Evolutionary conservation across 1,140 invertebrate genomes (phyloP).

Genomic region (Drosophila santomea): DNA sequence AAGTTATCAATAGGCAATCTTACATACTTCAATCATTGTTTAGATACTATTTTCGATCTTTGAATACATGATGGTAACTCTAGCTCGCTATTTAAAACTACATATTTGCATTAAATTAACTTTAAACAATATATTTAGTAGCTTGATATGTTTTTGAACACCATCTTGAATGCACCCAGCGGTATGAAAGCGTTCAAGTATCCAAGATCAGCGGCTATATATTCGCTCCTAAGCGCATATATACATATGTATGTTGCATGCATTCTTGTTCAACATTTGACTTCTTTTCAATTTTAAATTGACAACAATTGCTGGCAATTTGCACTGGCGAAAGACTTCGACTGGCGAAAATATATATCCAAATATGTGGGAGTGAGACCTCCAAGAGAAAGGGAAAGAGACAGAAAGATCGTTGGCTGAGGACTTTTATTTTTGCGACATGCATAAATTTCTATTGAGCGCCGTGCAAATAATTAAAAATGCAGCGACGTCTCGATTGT

Average conservation of each 20-base stretch:
- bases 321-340: constrained; percentile 35
- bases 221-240: constrained; percentile 6
- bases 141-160: too few species aligned
- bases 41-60: too few species aligned
- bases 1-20: background rate
- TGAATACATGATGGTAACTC: too few species aligned
- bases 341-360: constrained; percentile 27
- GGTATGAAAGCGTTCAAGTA: background rate
- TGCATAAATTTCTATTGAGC: constrained; percentile 64
- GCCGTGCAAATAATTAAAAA: constrained; percentile 63
- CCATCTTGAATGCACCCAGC: background rate
- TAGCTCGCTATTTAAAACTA: too few species aligned
- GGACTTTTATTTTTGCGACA: constrained; percentile 12
- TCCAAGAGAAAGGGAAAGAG: background rate
- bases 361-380: constrained; percentile 17
- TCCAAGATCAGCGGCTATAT: constrained; percentile 30
- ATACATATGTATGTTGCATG: constrained; percentile 20
- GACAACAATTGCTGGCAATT: constrained; percentile 78
- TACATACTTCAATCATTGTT: too few species aligned
- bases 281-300: constrained; percentile 83
- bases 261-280: constrained; percentile 70
- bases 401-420: constrained; percentile 2
- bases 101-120: too few species aligned
- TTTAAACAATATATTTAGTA: too few species aligned
- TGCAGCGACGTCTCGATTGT: constrained; percentile 20